Base-by-base conservation (phyloP, 2,797 vertebrate species). In the Xiphorhynchus erythropygius region DNA sequence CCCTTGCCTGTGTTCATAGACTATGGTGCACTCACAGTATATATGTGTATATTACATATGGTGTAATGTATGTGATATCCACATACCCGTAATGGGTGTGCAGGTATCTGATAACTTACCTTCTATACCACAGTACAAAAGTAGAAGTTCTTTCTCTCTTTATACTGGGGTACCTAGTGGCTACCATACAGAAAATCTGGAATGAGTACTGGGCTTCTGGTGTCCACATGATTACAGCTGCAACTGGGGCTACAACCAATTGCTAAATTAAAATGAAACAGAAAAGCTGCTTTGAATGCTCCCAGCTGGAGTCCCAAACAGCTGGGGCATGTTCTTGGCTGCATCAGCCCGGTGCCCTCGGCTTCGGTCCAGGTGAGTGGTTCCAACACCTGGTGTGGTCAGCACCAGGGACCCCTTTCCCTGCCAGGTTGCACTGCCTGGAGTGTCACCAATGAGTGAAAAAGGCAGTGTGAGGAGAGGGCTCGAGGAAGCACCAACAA, bases 261-360 rank as follows among this genome's bases (percentile, higher is more conserved):
- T 39, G 24, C 32, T 67, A 8, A 53, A 42, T 14, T 24, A n/a
- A 60, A 47, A 25, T 33, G 18, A 53, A 77, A 4, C 22, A 44
- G 71, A 91, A 83, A 59, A 52, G 10, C 50, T 25, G 47, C 32
- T 47, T 60, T 0, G 1, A 42, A 39, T 33, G 41, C 35, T 23
- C 22, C 27, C 47, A 39, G 78, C 28, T 33, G 0, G 1, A 27
- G 56, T 14, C 49, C 62, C 6, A 0, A 2, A 1, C 0, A 22
- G 47, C 47, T 75, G 56, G 55, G 42, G 28, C 5, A 5, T 39
- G 23, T 11, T n/a, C 59, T 71, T 4, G 1, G 44, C 57, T 13
- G 7, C 41, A 41, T 33, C 15, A 1, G 55, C n/a, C 22, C 9
- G 1, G 55, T 9, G 16, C 28, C 41, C 62, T 35, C 5, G 2